phyloP scores from a whole-genome alignment of 2,113 vertebrate genomes.

The Beaufortia kweichowensis region DNA sequence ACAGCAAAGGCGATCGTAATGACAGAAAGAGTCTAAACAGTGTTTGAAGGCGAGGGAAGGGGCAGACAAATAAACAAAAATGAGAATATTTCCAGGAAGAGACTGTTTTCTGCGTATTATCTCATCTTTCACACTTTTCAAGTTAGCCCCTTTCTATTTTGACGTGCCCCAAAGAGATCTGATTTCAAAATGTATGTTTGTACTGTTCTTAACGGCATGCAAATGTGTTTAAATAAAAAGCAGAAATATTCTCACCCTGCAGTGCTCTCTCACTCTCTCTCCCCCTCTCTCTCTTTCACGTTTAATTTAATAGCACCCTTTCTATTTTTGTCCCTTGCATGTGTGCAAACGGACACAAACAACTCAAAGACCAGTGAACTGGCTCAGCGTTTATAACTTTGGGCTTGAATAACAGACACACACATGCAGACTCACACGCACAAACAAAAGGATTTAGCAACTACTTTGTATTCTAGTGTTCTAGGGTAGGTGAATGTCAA shows the following conservation, averaged over 20 bases:
- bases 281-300: no score
- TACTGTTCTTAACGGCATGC: constrained; percentile 14
- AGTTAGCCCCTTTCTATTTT: constrained; percentile 5
- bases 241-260: background rate
- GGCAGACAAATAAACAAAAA: background rate
- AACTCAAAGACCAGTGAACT: constrained; percentile 12
- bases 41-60: background rate
- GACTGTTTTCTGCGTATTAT: background rate
- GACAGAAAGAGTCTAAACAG: background rate
- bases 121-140: constrained; percentile 13
- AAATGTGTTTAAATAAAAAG: constrained; percentile 2
- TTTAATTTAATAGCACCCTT: background rate
- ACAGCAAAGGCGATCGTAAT: background rate
- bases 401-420: background rate
- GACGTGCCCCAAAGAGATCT: background rate
- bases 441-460: background rate
- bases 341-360: background rate
- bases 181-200: constrained; percentile 9
- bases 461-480: background rate
- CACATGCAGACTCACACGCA: constrained; percentile 1
- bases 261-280: constrained; percentile 1
- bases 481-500: background rate
- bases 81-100: constrained; percentile 12
- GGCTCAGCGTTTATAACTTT: background rate
- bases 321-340: constrained; percentile 1